Conservation (phyloP, 1,140 invertebrate species). For the Listronotus oregonensis region DNA sequence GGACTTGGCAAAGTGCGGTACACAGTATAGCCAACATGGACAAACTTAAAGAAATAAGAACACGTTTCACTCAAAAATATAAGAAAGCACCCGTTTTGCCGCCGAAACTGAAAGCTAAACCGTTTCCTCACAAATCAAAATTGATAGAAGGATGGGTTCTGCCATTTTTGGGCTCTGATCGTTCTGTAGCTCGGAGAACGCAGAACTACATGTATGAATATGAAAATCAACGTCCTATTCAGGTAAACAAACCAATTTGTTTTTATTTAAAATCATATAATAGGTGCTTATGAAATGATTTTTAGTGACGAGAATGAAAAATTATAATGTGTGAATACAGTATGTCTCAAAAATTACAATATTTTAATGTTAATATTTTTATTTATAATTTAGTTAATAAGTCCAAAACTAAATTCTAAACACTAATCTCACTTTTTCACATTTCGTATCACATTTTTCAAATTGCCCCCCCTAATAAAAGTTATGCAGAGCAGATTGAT, state of each 20-base stretch:
- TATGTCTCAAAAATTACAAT: constrained; percentile 7
- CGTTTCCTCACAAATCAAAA: constrained; percentile 64
- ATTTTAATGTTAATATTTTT: no score
- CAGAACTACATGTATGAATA: constrained; percentile 74
- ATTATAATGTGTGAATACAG: no score
- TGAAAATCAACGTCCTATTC: constrained; percentile 72
- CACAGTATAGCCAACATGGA: constrained; percentile 68
- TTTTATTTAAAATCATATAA: no score
- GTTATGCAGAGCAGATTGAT: no score
- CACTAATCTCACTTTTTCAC: no score
- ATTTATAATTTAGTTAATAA: no score
- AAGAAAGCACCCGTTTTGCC: constrained; percentile 65
- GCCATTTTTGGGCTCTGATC: constrained; percentile 81
- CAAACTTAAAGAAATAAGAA: constrained; percentile 67
- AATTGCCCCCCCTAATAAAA: no score
- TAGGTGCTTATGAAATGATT: no score
- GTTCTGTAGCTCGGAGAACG: constrained; percentile 75
- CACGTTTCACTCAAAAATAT: constrained; percentile 64
- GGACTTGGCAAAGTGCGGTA: constrained; percentile 82
- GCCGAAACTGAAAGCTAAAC: constrained; percentile 62
- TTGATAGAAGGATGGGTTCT: constrained; percentile 69
- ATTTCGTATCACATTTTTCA: no score
- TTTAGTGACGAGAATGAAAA: no score
- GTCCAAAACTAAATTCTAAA: no score
- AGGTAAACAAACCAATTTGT: constrained; percentile 48